These are phyloP conservation scores for Xyrauchen texanus DNA, from an alignment of 2,113 vertebrate species.

Conservation along the genomic window DNA sequence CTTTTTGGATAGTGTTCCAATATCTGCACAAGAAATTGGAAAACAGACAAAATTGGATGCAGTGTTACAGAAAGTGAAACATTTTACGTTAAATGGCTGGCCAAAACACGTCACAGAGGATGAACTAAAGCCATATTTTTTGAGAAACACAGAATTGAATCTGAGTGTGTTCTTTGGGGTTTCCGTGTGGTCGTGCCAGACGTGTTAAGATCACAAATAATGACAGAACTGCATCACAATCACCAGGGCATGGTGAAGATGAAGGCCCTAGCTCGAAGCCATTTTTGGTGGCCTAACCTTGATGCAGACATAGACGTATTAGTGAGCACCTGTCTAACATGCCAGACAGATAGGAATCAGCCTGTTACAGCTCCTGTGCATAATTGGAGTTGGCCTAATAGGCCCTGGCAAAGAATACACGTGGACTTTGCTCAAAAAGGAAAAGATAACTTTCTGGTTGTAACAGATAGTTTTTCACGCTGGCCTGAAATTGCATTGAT, in stretches of 20 bases:
- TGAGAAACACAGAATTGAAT: slow-evolving; percentile 27
- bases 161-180: slow-evolving; percentile 37
- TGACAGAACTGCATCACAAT: slow-evolving; percentile 36
- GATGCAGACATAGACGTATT: slow-evolving; percentile 14
- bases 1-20: slow-evolving; percentile 13
- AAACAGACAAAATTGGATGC: background rate
- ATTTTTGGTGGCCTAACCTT: slow-evolving; percentile 34
- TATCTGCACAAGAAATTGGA: slow-evolving; percentile 23
- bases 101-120: slow-evolving; percentile 17
- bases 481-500: slow-evolving; percentile 2
- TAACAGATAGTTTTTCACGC: no score
- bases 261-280: slow-evolving; percentile 30
- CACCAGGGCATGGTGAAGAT: slow-evolving; percentile 36
- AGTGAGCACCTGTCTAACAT: background rate
- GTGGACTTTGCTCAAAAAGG: background rate
- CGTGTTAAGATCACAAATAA: background rate
- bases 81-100: slow-evolving; percentile 12
- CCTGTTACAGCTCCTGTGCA: slow-evolving; percentile 7
- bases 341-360: slow-evolving; percentile 16
- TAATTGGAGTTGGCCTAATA: slow-evolving; percentile 28
- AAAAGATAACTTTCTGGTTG: no score
- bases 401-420: slow-evolving; percentile 45
- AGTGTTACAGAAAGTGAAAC: slow-evolving; percentile 15
- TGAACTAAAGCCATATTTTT: slow-evolving; percentile 11
- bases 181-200: slow-evolving; percentile 29